Base-by-base conservation (phyloP, 1,140 invertebrate species). In the Delia radicum region DNA sequence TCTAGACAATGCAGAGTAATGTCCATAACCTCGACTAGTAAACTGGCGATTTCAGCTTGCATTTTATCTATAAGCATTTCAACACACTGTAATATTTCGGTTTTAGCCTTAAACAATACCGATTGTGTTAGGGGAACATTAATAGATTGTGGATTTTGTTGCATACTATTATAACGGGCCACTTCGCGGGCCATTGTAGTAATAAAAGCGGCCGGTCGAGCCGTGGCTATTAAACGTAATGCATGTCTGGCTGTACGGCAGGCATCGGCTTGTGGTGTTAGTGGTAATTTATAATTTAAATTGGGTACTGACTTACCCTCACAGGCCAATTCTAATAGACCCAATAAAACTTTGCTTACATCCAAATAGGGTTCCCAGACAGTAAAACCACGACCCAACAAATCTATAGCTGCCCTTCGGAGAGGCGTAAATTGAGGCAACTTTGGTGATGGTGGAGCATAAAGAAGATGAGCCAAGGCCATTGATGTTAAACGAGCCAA, bases 321-420 rank as follows among this genome's bases (percentile, higher is more conserved):
- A 67, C 96, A 96, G 84, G 96, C 98, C 85, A 99, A 92, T 87
- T 99, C 97, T 42, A 99, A 87, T 4, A 99, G 87, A 87, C 90
- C 90, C 1, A 97, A 87, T 24, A 98, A 87, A 28, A 98, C 94
- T 87, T 96, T 96, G 33, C 96, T 97, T 65, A 99, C 96, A 87
- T 99, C 98, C 24, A 99, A 86, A 87, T 99, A 98, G 0, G 97
- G 97, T 86, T 99, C 97, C 98, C 98, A 99, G 0, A 99, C 96
- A 0, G 95, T 96, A 85, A 99, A 99, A 28, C 98, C 98, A 65
- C 98, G 90, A 1, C 98, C 95, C 77, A 98, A 92, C 65, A 99
- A 89, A 90, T 99, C 98, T 62, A 99, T 98, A 3, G 98, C 97
- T 18, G 98, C 97, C 77, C 98, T 88, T 18, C 98, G 89, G 28